Evolutionary conservation across 2,888 invertebrate genomes (phyloP).

Genomic region (Choristoneura rosaceana): DNA sequence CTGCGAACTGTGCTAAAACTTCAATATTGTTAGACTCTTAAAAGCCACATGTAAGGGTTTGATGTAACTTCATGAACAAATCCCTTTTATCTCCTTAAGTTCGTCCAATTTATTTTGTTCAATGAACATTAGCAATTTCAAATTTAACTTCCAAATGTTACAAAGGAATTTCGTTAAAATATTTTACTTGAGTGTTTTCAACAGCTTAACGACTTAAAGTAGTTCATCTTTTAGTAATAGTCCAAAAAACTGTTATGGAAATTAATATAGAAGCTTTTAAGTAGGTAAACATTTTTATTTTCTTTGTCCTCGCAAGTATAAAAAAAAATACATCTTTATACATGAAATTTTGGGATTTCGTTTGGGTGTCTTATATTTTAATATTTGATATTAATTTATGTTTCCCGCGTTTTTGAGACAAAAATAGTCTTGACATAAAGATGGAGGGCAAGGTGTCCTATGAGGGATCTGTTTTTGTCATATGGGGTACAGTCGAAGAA

Average conservation of each 20-base stretch:
- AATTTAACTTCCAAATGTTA: conserved; percentile 59
- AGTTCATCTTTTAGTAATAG: conserved; percentile 15
- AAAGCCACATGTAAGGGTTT: conserved; percentile 42
- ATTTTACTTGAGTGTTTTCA: conserved; percentile 32
- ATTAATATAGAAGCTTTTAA: not conserved
- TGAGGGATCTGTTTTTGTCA: too few species aligned
- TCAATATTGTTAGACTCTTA: conserved; percentile 14
- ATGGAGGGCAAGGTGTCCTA: too few species aligned
- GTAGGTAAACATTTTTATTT: too few species aligned
- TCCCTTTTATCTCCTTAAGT: conserved; percentile 59
- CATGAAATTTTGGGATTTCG: too few species aligned
- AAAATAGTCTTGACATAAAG: too few species aligned
- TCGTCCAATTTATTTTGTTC: conserved; percentile 63
- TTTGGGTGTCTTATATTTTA: too few species aligned
- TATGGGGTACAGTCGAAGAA: too few species aligned
- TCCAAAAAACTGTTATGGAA: not conserved
- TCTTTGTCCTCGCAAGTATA: too few species aligned
- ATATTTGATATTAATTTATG: too few species aligned
- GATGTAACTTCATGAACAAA: conserved; percentile 52
- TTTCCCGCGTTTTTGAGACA: too few species aligned
- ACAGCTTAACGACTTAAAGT: conserved; percentile 12
- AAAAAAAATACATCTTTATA: too few species aligned
- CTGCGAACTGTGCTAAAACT: not conserved
- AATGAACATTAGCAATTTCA: conserved; percentile 63
- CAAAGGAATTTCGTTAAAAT: conserved; percentile 52